phyloP scores from a whole-genome alignment of 1,140 invertebrate genomes.

The Lineus longissimus region DNA sequence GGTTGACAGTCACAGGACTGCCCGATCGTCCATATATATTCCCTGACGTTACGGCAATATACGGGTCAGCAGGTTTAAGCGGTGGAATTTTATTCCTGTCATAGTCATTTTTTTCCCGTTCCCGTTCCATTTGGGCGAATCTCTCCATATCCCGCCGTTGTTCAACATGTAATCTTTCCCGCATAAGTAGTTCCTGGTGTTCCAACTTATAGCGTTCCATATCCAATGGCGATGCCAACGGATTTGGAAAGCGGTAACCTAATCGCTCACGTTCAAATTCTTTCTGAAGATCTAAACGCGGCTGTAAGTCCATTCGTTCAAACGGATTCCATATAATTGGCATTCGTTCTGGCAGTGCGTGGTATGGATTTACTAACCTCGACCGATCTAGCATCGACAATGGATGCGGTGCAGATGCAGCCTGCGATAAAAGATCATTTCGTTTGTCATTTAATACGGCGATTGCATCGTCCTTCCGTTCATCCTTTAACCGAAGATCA shows the following conservation, averaged over 20 bases:
- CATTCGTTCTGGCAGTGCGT: slow-evolving; percentile 1
- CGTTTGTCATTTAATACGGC: not conserved
- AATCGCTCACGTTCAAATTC: slow-evolving; percentile 34
- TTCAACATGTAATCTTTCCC: slow-evolving; percentile 24
- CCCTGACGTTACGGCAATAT: slow-evolving; percentile 1
- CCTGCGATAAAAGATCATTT: slow-evolving; percentile 15
- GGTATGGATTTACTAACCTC: slow-evolving; percentile 19
- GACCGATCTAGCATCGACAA: slow-evolving; percentile 21
- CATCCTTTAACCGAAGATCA: slow-evolving; percentile 35
- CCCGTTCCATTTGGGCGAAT: slow-evolving; percentile 29
- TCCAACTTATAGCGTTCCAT: slow-evolving; percentile 31
- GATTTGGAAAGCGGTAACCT: slow-evolving; percentile 21
- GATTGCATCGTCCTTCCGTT: slow-evolving; percentile 32
- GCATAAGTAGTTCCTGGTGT: slow-evolving; percentile 26
- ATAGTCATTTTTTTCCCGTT: slow-evolving; percentile 19
- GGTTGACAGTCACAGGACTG: slow-evolving; percentile 30
- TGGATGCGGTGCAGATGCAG: slow-evolving; percentile 11
- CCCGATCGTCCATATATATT: slow-evolving; percentile 26
- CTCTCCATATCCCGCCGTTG: slow-evolving; percentile 26
- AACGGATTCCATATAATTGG: slow-evolving; percentile 33
- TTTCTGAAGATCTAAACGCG: slow-evolving; percentile 26
- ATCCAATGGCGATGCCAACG: slow-evolving; percentile 23
- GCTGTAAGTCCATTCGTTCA: slow-evolving; percentile 23
- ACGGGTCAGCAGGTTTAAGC: slow-evolving; percentile 18
- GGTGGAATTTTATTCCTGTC: slow-evolving; percentile 22